Base-by-base conservation (phyloP, 2,113 vertebrate genomes). In the Ameiurus melas region DNA sequence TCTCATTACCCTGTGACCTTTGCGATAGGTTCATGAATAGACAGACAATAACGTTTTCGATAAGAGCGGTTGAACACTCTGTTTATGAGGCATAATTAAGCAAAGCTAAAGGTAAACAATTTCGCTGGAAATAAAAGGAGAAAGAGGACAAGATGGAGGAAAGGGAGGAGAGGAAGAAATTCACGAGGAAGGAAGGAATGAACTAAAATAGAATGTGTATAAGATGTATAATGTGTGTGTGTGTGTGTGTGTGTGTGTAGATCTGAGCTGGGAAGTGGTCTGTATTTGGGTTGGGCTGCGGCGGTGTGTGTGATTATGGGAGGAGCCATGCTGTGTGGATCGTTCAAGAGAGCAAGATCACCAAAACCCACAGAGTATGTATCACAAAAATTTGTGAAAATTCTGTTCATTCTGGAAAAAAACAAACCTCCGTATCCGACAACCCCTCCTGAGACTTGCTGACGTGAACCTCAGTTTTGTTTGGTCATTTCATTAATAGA, bases 211-310 rank as follows among this genome's bases (percentile, higher is more conserved):
- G 5, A 47, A 47, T 47, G 43, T 47, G 43, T 47, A 43, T 43
- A 43, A 43, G 39, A 5, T 43, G 39, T 43, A 47, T 47, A 47
- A 47, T 64, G 60, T 43, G 43, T 58, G 13, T 47, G 17, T 88
- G 22, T 90, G 89, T 90, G 47, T 14, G n/a, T n/a, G n/a, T n/a
- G 55, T 8, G 91, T 94, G 91, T 95, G 62, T 93, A 98, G 97
- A 92, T 97, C 95, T 83, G 97, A 97, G 91, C 91, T 97, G 80
- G 97, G 97, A 27, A 66, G 89, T 12, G 97, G 94, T 83, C 93
- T 98, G 2, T 98, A 97, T 86, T 93, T 97, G 93, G 97, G 97
- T 87, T 98, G 96, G 96, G 90, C 93, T 1, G 95, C 96, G 10
- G 94, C 96, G 30, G 0, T 91, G 79, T 90, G 97, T 88, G 94